Conservation (phyloP, 30 jellyfish, hydroid and myxozoan genomes). For the Hydractinia echinata region DNA sequence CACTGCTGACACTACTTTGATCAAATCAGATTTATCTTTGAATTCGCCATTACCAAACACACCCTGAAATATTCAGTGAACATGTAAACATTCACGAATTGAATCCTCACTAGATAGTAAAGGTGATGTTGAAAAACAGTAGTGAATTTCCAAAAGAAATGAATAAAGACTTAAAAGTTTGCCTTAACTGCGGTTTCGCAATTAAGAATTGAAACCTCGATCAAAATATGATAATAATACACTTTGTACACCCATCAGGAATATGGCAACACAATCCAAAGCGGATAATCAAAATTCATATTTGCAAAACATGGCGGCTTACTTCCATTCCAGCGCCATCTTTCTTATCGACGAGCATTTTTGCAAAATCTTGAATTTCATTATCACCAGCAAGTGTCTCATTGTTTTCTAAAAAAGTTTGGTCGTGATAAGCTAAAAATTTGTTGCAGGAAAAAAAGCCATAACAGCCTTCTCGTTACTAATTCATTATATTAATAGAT, state of each 20-base stretch:
- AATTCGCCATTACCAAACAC: slow-evolving; percentile 93
- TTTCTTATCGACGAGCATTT: slow-evolving; percentile 48
- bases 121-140: too few relatives aligned
- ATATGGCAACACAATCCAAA: too few relatives aligned
- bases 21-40: slow-evolving; percentile 55
- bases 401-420: slow-evolving; percentile 48
- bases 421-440: not conserved
- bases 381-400: slow-evolving; percentile 72
- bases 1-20: slow-evolving; percentile 59
- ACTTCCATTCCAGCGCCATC: slow-evolving; percentile 87
- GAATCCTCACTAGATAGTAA: too few relatives aligned
- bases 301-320: not conserved
- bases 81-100: too few relatives aligned
- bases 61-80: slow-evolving; percentile 45
- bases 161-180: too few relatives aligned
- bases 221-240: too few relatives aligned
- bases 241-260: too few relatives aligned
- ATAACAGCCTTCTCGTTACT: not conserved
- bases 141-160: too few relatives aligned
- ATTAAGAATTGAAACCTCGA: too few relatives aligned
- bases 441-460: too few relatives aligned
- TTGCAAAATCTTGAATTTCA: slow-evolving; percentile 85
- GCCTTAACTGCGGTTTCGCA: too few relatives aligned
- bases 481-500: not conserved
- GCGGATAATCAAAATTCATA: too few relatives aligned